A percentile compares a stretch with the other conserved stretches of the same genome.
Conservation (phyloP, 2,113 vertebrate species). For the Plecturocebus donacophilus region DNA sequence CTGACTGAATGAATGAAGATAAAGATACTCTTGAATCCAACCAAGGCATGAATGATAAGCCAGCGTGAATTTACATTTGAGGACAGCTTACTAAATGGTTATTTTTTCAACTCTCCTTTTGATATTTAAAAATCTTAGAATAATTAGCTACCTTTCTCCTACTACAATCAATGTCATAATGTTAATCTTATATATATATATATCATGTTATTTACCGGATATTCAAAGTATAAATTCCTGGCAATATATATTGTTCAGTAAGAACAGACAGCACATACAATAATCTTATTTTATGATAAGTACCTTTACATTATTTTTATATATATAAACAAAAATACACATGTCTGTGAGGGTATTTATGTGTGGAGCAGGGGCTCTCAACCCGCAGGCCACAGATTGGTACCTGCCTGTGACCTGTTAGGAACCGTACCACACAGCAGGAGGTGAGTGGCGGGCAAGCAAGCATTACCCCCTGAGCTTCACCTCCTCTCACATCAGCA, state of each 20-base stretch:
- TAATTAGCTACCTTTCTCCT: background rate
- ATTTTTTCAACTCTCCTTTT: background rate
- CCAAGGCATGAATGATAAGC: background rate
- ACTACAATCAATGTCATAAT: background rate
- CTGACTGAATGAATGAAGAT: background rate
- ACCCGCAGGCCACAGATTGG: too few relatives aligned
- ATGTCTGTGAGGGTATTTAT: background rate
- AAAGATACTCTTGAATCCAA: background rate
- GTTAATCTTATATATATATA: background rate
- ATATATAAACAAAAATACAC: background rate
- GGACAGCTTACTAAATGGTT: background rate
- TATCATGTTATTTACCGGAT: background rate
- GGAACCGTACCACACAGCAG: too few relatives aligned
- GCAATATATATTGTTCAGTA: background rate
- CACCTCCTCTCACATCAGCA: too few relatives aligned
- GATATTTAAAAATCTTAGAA: constrained; percentile 20
- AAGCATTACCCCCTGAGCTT: too few relatives aligned
- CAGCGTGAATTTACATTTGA: background rate
- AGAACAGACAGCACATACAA: background rate
- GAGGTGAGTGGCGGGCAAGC: too few relatives aligned
- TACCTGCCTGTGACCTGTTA: too few relatives aligned
- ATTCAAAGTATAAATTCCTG: background rate
- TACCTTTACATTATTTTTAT: background rate
- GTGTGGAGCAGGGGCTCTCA: too few relatives aligned
- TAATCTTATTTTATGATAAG: background rate